Evolutionary conservation across 2,797 vertebrate species (phyloP).

Genomic region (Choloepus didactylus): DNA sequence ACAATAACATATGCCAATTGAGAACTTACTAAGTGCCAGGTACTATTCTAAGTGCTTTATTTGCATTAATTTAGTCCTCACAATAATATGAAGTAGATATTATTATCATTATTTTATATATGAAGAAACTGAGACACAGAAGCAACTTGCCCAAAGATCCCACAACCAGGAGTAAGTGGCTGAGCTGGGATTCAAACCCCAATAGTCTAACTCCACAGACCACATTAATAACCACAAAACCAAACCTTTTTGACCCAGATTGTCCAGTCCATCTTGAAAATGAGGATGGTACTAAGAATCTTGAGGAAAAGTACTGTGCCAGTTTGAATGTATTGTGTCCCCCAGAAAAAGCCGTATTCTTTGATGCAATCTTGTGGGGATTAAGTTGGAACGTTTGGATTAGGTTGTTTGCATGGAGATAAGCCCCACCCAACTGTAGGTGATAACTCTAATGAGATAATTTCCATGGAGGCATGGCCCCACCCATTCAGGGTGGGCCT

Average conservation of each 20-base stretch:
- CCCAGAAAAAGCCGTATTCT: too few relatives aligned
- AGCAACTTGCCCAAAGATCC: neutral
- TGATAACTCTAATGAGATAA: too few relatives aligned
- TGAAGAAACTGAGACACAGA: constrained; percentile 28
- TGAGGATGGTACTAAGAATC: neutral
- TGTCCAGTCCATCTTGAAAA: constrained; percentile 14
- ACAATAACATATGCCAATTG: neutral
- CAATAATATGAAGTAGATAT: neutral
- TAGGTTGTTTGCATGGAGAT: too few relatives aligned
- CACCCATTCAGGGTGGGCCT: too few relatives aligned
- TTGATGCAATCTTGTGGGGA: too few relatives aligned
- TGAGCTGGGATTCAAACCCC: neutral
- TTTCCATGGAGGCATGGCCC: too few relatives aligned
- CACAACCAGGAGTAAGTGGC: neutral
- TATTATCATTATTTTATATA: neutral
- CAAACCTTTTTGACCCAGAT: neutral
- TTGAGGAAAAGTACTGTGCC: too few relatives aligned
- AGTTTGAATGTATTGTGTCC: too few relatives aligned
- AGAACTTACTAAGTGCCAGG: neutral
- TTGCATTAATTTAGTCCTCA: constrained; percentile 11
- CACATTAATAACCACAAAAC: constrained; percentile 16
- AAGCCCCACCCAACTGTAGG: too few relatives aligned
- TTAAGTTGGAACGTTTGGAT: too few relatives aligned
- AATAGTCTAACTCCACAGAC: neutral
- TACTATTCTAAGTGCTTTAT: neutral